Base-by-base conservation (phyloP, 2,113 vertebrate genomes). In the Anarrhichthys ocellatus region DNA sequence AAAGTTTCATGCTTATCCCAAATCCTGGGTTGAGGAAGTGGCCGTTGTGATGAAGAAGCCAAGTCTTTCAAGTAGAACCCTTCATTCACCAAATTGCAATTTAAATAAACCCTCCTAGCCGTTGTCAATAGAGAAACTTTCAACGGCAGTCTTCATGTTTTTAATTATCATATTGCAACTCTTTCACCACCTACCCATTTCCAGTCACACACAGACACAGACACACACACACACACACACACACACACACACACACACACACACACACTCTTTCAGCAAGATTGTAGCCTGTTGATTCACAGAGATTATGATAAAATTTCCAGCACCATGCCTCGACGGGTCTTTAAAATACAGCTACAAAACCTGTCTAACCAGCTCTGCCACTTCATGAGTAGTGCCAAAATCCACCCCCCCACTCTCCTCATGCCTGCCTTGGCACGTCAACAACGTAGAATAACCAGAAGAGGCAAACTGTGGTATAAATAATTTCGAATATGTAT, bases 281-380 rank as follows among this genome's bases (percentile, higher is more conserved):
- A 80, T 72, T 82, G 65, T 38, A 69, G 80, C 63, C 67, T 66
- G 42, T 73, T 73, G 81, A 80, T 82, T 74, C 44, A 54, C 76
- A 64, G 32, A 79, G 44, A 61, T 73, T 85, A 74, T 79, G 48
- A 77, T 11, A 29, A 81, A 90, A 83, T 91, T 84, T 86, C 73
- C 78, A 76, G 59, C 22, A 52, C 17, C 29, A 20, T 65, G 73
- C 18, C 78, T 80, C 59, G 22, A 40, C 40, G 0, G 72, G 77
- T 80, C 70, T 75, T 46, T 10, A 29, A 64, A 66, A 70, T 24
- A 70, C 14, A 34, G 48, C 69, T 20, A 38, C 22, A 54, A 67
- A 86, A 48, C 24, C 22, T 9, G 6, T 36, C 44, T 0, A 24
- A 65, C 14, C 61, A 46, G 67, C 38, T 52, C 17, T 82, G 65